Conservation (phyloP, 2,113 vertebrate species). For the Madoqua kirkii region DNA sequence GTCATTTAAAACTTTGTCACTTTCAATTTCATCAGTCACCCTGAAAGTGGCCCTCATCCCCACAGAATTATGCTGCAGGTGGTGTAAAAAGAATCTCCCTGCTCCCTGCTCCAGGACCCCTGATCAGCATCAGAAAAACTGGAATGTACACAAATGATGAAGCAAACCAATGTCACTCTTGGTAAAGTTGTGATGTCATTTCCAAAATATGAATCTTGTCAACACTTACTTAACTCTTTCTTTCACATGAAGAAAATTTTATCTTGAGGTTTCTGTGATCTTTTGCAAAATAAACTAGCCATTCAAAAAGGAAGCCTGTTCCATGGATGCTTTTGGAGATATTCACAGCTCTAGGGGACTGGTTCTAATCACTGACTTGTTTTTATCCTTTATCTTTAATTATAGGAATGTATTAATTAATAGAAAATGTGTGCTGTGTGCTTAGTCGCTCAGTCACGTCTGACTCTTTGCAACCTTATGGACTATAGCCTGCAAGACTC, state of each 20-base stretch:
- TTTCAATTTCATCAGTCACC: background rate
- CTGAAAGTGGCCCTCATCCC: background rate
- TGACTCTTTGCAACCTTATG: background rate
- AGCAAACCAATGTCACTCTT: background rate
- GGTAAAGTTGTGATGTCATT: background rate
- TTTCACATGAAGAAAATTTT: background rate
- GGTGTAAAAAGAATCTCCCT: background rate
- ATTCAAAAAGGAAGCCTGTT: background rate
- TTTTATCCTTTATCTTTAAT: background rate
- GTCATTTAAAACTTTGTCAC: background rate
- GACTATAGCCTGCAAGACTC: background rate
- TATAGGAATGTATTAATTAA: background rate
- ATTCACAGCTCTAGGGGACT: background rate
- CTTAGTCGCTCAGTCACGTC: rapidly evolving
- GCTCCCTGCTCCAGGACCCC: background rate
- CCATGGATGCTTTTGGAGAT: background rate
- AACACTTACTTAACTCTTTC: background rate
- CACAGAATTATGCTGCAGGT: background rate
- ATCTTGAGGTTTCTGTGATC: background rate
- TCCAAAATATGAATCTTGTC: background rate
- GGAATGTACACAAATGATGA: background rate
- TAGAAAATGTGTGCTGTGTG: background rate
- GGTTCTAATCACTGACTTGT: background rate
- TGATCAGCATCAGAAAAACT: too few relatives aligned
- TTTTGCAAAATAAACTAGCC: background rate